Conservation (phyloP, 92 coral and sea anemone genomes). For the Epizoanthus ramosus region DNA sequence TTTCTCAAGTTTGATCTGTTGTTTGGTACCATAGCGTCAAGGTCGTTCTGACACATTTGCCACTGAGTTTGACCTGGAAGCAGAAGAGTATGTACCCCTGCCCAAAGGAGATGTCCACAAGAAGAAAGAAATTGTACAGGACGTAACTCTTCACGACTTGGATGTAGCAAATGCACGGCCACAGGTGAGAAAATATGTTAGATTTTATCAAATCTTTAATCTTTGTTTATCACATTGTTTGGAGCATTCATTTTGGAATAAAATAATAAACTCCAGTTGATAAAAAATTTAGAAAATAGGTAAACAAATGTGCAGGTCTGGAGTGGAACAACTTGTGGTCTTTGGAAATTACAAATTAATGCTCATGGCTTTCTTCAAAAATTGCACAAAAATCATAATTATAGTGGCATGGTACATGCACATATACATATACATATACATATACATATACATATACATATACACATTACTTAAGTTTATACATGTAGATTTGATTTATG, state of each 20-base stretch:
- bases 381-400: too few relatives aligned
- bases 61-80: conserved; percentile 99
- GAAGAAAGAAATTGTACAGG: conserved; percentile 97
- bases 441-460: too few relatives aligned
- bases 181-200: conserved; percentile 65
- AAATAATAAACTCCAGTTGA: too few relatives aligned
- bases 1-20: neutral
- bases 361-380: too few relatives aligned
- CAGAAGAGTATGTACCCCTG: conserved; percentile 97
- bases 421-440: too few relatives aligned
- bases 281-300: too few relatives aligned
- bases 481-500: too few relatives aligned
- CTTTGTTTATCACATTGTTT: neutral
- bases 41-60: conserved; percentile 99
- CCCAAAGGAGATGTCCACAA: conserved; percentile 99
- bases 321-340: too few relatives aligned
- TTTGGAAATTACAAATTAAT: too few relatives aligned
- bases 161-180: conserved; percentile 99
- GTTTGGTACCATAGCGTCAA: conserved; percentile 80
- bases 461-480: too few relatives aligned
- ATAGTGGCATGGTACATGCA: too few relatives aligned
- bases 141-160: conserved; percentile 95
- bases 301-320: too few relatives aligned
- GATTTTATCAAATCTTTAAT: neutral
- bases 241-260: neutral